A percentile compares a stretch with the other conserved stretches of the same genome.
Evolutionary conservation across 1,140 invertebrate genomes (phyloP).

Genomic region (Scaptomyza pallida): DNA sequence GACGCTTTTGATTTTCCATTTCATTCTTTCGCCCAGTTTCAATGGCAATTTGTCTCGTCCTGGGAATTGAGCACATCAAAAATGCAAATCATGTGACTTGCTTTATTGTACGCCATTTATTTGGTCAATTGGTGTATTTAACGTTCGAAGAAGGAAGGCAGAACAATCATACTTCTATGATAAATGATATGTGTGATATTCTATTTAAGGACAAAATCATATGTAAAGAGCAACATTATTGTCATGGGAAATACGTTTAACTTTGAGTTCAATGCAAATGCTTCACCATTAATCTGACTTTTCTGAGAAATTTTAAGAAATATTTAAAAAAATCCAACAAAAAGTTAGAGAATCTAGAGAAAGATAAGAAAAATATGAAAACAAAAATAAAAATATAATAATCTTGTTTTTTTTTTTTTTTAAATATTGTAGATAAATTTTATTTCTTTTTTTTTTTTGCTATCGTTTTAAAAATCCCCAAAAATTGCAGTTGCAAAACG

Average conservation of each 20-base stretch:
- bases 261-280: too few species aligned
- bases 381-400: too few species aligned
- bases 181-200: not conserved
- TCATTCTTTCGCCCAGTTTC: conserved; percentile 6
- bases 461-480: too few species aligned
- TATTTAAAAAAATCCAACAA: too few species aligned
- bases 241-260: conserved; percentile 8
- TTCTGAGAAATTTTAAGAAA: not conserved
- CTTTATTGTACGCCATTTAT: conserved; percentile 33
- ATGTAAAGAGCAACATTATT: not conserved
- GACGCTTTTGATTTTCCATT: conserved; percentile 33
- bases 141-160: not conserved
- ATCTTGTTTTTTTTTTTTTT: too few species aligned
- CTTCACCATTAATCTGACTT: not conserved
- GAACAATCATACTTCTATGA: not conserved
- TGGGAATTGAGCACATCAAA: conserved; percentile 29
- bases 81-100: conserved; percentile 47
- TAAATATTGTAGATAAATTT: too few species aligned
- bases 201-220: not conserved
- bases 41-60: conserved; percentile 31
- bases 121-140: conserved; percentile 30
- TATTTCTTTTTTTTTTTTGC: too few species aligned
- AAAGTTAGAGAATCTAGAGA: too few species aligned
- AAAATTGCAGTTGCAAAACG: not conserved
- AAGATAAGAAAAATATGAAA: too few species aligned